Conservation (phyloP, 2,888 invertebrate species). For the Drosophila limbata region DNA sequence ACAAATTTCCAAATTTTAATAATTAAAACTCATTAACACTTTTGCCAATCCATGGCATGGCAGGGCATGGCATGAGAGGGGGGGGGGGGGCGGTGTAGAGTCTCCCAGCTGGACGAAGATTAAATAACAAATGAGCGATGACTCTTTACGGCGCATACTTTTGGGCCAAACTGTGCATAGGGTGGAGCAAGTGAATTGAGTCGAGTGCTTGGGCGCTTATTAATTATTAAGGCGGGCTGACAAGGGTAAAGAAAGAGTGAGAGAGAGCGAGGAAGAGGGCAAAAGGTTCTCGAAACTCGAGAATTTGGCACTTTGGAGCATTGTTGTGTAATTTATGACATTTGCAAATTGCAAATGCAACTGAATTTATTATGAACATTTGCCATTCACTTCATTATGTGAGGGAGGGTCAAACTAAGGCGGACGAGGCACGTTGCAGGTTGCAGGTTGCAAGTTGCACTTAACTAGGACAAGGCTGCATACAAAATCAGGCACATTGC, state of each 20-base stretch:
- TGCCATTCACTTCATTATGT: constrained; percentile 56
- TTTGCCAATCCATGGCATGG: constrained; percentile 49
- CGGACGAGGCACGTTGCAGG: constrained; percentile 13
- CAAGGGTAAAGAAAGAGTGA: not conserved
- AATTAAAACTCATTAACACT: constrained; percentile 79
- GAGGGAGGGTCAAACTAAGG: not conserved
- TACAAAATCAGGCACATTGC: constrained; percentile 12
- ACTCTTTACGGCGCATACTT: constrained; percentile 66
- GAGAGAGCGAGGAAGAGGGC: not conserved
- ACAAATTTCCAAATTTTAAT: constrained; percentile 66
- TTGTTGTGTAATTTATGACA: constrained; percentile 67
- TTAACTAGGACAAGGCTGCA: constrained; percentile 58
- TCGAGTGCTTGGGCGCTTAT: constrained; percentile 44
- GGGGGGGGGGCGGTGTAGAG: not conserved
- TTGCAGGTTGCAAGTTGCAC: constrained; percentile 20
- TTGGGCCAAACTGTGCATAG: constrained; percentile 34
- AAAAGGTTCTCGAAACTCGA: not conserved
- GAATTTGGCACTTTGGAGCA: constrained; percentile 45
- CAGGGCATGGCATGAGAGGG: not conserved
- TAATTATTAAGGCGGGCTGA: constrained; percentile 55
- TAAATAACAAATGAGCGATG: constrained; percentile 81
- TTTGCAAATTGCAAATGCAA: constrained; percentile 62
- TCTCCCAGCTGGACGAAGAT: constrained; percentile 65
- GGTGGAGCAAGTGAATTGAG: constrained; percentile 38
- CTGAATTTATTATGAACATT: constrained; percentile 53